A percentile compares a stretch with the other conserved stretches of the same genome.
phyloP scores from a whole-genome alignment of 2,797 vertebrate species.

The Xenops minutus region DNA sequence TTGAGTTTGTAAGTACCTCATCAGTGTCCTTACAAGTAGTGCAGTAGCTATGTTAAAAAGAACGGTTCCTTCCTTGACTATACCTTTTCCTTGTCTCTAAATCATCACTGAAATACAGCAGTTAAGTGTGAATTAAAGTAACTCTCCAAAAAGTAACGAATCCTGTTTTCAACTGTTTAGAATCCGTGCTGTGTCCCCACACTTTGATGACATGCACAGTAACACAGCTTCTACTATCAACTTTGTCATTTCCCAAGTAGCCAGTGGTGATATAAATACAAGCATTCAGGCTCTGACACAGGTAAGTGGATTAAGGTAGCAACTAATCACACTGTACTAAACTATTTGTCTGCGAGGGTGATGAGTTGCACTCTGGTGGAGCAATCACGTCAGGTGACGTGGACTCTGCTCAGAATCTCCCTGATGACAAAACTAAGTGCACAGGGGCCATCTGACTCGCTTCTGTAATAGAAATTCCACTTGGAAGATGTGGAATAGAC shows the following conservation, averaged over 20 bases:
- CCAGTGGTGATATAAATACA: slow-evolving; percentile 95
- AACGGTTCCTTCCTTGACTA: background rate
- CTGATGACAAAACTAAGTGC: slow-evolving; percentile 84
- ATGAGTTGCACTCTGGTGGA: slow-evolving; percentile 80
- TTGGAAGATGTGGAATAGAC: background rate
- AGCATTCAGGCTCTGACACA: slow-evolving; percentile 96
- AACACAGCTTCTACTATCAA: slow-evolving; percentile 97
- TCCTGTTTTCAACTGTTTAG: slow-evolving; percentile 68
- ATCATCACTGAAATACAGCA: background rate
- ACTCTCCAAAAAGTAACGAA: background rate
- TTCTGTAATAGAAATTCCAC: background rate
- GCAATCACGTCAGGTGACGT: slow-evolving; percentile 65
- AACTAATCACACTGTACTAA: background rate
- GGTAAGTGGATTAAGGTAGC: slow-evolving; percentile 71
- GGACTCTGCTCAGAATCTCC: slow-evolving; percentile 69
- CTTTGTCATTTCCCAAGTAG: slow-evolving; percentile 98
- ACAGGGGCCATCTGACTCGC: slow-evolving; percentile 89
- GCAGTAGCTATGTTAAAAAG: background rate
- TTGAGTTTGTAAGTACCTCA: background rate
- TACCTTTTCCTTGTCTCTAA: background rate
- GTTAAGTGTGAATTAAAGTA: background rate
- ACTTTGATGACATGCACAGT: slow-evolving; percentile 96
- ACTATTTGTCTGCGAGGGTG: slow-evolving; percentile 70
- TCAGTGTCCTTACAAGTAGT: background rate
- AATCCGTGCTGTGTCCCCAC: slow-evolving; percentile 90